Conservation (phyloP, 2,888 invertebrate species). For the Eristalis intricaria region DNA sequence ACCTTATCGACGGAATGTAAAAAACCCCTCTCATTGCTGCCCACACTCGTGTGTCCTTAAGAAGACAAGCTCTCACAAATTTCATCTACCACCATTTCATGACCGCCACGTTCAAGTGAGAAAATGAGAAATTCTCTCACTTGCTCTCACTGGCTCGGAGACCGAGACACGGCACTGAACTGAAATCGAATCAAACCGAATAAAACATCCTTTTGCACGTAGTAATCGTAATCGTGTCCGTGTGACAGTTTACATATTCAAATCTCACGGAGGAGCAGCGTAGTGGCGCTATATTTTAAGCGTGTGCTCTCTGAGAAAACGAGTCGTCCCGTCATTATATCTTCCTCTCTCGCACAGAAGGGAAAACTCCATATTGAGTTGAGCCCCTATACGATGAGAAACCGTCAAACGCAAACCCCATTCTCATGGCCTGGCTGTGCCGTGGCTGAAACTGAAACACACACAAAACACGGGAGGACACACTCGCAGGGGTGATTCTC, state of each 20-base stretch:
- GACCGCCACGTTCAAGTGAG: background rate
- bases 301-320: conserved; percentile 56
- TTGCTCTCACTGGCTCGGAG: background rate
- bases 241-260: conserved; percentile 59
- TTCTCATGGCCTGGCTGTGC: conserved; percentile 23
- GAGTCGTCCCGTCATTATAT: background rate
- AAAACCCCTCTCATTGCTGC: conserved; percentile 11
- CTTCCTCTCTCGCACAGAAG: conserved; percentile 48
- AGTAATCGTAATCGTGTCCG: conserved; percentile 35
- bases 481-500: conserved; percentile 56
- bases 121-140: conserved; percentile 14
- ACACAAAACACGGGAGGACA: background rate
- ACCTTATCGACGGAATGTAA: background rate
- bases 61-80: conserved; percentile 13
- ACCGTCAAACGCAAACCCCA: conserved; percentile 19
- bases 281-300: too few relatives aligned
- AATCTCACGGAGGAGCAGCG: conserved; percentile 37
- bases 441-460: background rate
- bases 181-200: background rate
- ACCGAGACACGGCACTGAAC: background rate
- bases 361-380: conserved; percentile 32
- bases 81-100: background rate
- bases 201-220: conserved; percentile 11
- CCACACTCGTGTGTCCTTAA: conserved; percentile 21
- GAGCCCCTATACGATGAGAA: background rate